Percentiles rank a stretch among this genome's conserved stretches.
These are phyloP conservation scores for Ptychobarbus kaznakovi DNA, from an alignment of 2,797 vertebrate genomes.

Conservation along the genomic window DNA sequence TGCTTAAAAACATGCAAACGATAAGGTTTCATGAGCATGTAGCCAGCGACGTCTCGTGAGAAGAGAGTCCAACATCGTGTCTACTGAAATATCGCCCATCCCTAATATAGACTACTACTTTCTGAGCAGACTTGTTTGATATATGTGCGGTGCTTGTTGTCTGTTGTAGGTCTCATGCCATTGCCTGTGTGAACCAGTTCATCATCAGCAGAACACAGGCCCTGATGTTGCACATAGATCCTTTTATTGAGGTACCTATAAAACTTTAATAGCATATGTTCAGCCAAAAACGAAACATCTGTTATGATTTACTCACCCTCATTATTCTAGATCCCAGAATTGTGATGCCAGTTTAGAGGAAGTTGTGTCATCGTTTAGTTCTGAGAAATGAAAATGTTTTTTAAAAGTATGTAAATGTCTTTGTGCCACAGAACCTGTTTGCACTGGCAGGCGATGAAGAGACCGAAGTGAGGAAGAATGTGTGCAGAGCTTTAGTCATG, in stretches of 20 bases:
- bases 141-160: slow-evolving; percentile 33
- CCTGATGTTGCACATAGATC: slow-evolving; percentile 96
- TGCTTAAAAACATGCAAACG: no score
- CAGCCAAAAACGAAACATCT: background rate
- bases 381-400: background rate
- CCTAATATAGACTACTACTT: background rate
- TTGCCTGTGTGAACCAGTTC: slow-evolving; percentile 97
- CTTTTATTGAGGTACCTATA: slow-evolving; percentile 90
- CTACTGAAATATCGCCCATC: no score
- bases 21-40: no score
- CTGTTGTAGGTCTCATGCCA: slow-evolving; percentile 91
- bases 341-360: background rate
- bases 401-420: background rate
- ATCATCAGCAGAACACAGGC: slow-evolving; percentile 98
- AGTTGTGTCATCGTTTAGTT: background rate
- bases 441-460: slow-evolving; percentile 86
- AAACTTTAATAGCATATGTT: background rate
- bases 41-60: no score
- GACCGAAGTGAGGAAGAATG: slow-evolving; percentile 87
- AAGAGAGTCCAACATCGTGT: no score
- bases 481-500: slow-evolving; percentile 87
- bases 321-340: background rate
- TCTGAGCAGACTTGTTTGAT: background rate
- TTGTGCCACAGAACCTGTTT: slow-evolving; percentile 81
- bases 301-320: background rate